Base-by-base conservation (phyloP, 2,888 invertebrate genomes). In the Phoenoteleia sp. region DNA sequence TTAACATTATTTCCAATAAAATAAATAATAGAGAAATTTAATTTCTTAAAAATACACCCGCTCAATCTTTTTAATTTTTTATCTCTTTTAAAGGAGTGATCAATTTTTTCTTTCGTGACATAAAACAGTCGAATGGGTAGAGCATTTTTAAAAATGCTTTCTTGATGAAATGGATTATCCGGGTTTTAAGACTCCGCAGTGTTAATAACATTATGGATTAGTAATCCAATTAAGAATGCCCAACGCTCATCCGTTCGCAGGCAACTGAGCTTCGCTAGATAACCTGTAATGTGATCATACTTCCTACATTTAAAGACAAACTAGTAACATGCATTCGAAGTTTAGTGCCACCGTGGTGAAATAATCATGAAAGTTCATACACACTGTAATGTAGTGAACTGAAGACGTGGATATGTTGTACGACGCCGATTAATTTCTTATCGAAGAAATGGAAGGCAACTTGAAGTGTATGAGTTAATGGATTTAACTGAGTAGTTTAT, bases 231-330 rank as follows among this genome's bases (percentile, higher is more conserved):
- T 71, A 71, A 58, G 58, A 71, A 71, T 71, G 29, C 19, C 58
- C 58, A 54, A 54, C 25, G 72, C 72, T 72, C 36, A 58, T 72
- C 60, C 72, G 60, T 49, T 60, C 36, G 21, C 36, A 72, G 69
- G 47, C 56, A 47, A 60, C 49, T 25, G 36, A 72, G 45, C 49
- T 17, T 36, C 72, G 72, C 49, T 60, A 60, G 72, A 60, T 72
- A 60, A 60, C 60, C 25, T 60, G 72, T 72, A 72, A 72, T 60
- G 36, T 49, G 49, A 72, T 72, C 71, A 42, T 49, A 33, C 72
- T 72, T 72, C 49, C 58, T 72, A 60, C 49, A 60, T 72, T 72
- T 60, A 72, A 72, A 72, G 60, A 72, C 60, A 60, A 72, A 72
- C 72, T 60, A 56, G 42, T 71, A 42, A 60, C 49, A 36, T 25